These are phyloP conservation scores for Imbricaverruca yamaguchii DNA, from an alignment of 2,888 invertebrate species.

Conservation along the genomic window DNA sequence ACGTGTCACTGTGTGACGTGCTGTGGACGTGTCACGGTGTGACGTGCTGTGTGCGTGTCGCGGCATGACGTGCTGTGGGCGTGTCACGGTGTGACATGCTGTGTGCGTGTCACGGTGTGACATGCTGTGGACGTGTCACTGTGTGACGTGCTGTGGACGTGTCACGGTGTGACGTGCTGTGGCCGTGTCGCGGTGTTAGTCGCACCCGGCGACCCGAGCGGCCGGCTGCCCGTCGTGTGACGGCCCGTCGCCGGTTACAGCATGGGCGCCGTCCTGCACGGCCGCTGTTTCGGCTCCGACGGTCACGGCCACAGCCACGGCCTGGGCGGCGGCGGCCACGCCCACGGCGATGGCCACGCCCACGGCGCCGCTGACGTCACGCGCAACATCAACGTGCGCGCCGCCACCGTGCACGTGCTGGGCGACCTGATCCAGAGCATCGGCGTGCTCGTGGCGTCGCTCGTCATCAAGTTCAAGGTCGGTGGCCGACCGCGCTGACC, in stretches of 20 bases:
- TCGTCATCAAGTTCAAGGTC: slow-evolving; percentile 54
- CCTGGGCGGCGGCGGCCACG: slow-evolving; percentile 24
- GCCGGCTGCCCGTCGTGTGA: not conserved
- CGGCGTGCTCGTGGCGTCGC: slow-evolving; percentile 73
- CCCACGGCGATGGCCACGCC: slow-evolving; percentile 46
- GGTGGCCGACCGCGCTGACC: not conserved
- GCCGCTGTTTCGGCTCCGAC: slow-evolving; percentile 43
- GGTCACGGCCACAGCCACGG: slow-evolving; percentile 33
- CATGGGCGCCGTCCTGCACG: slow-evolving; percentile 71
- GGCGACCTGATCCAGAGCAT: slow-evolving; percentile 83
- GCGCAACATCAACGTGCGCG: slow-evolving; percentile 65
- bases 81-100: too few relatives aligned
- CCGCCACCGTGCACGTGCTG: slow-evolving; percentile 79
- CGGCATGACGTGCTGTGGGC: too few relatives aligned
- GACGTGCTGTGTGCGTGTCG: too few relatives aligned
- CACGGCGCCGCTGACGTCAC: slow-evolving; percentile 33
- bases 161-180: too few relatives aligned
- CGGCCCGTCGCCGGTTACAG: slow-evolving; percentile 45
- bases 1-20: too few relatives aligned
- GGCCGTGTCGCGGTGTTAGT: too few relatives aligned
- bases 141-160: too few relatives aligned
- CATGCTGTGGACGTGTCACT: too few relatives aligned
- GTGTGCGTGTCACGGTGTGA: too few relatives aligned
- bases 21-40: too few relatives aligned
- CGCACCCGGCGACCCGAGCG: too few relatives aligned